A percentile compares a stretch with the other conserved stretches of the same genome.
phyloP scores from a whole-genome alignment of 2,888 invertebrate genomes.

The Tipula helvola region DNA sequence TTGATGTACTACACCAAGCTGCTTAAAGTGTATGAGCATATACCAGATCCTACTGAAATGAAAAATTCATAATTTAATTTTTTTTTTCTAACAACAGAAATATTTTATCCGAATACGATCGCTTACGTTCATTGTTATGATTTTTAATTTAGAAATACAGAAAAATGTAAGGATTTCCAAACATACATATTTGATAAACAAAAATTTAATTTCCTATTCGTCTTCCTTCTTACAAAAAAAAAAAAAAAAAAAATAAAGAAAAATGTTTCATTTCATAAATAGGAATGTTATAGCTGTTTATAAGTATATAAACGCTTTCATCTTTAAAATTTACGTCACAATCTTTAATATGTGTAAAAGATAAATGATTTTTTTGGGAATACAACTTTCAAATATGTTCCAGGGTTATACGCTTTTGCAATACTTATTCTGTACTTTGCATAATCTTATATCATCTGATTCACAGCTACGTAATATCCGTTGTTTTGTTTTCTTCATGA shows the following conservation, averaged over 20 bases:
- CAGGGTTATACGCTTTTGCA: no score
- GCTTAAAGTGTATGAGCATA: not conserved
- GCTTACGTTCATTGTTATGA: not conserved
- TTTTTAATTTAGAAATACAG: not conserved
- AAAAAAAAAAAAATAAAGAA: not conserved
- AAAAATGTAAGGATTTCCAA: not conserved
- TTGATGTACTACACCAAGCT: not conserved
- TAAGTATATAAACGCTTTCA: not conserved
- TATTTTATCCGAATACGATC: not conserved
- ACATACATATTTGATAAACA: not conserved
- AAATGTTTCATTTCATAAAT: not conserved
- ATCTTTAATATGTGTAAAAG: no score
- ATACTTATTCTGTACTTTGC: no score
- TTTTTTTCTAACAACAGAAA: not conserved
- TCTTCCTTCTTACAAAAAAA: not conserved
- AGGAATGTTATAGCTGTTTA: not conserved
- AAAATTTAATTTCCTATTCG: not conserved
- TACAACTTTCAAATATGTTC: no score
- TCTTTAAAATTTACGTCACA: not conserved
- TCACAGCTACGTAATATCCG: no score
- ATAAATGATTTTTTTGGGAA: no score
- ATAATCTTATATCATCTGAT: no score
- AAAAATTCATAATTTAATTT: not conserved
- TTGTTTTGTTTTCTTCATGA: no score
- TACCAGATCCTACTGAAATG: not conserved